Percentiles rank a stretch among this genome's conserved stretches.
These are phyloP conservation scores for Poeciliopsis paucimaculata DNA, from an alignment of 2,797 vertebrate genomes.

Conservation along the genomic window DNA sequence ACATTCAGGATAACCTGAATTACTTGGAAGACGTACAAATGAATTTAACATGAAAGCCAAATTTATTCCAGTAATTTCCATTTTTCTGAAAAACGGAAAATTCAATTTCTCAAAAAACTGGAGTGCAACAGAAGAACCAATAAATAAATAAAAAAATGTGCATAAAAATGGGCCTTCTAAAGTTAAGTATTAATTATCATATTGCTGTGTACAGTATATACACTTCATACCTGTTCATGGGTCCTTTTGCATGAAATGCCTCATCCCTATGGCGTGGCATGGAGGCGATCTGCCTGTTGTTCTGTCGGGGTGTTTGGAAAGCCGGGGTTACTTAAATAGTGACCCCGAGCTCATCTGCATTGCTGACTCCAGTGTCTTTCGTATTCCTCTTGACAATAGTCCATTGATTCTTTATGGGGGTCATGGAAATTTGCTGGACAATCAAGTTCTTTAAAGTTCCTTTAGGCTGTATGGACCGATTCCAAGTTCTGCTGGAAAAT, in stretches of 20 bases:
- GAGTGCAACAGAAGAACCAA: not conserved
- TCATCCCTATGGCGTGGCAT: not conserved
- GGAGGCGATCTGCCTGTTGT: not conserved
- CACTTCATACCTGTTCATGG: not conserved
- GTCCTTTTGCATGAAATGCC: not conserved
- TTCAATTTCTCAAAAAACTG: not conserved
- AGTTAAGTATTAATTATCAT: too few species aligned
- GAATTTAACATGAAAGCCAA: too few species aligned
- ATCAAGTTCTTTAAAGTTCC: not conserved
- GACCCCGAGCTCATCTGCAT: not conserved
- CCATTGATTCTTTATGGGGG: not conserved
- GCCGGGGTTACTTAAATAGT: not conserved
- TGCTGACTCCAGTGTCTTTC: not conserved
- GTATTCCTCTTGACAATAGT: not conserved
- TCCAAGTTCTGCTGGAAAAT: not conserved
- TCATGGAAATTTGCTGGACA: not conserved
- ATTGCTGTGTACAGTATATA: not conserved
- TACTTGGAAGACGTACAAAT: too few species aligned
- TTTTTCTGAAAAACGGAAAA: too few species aligned
- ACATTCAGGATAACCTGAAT: too few species aligned
- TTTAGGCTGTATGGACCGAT: not conserved
- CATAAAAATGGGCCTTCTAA: not conserved
- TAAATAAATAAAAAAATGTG: not conserved
- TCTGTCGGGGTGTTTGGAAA: not conserved
- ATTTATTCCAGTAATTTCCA: too few species aligned